phyloP scores from a whole-genome alignment of 2,113 vertebrate species.

The Leucosticte australis region DNA sequence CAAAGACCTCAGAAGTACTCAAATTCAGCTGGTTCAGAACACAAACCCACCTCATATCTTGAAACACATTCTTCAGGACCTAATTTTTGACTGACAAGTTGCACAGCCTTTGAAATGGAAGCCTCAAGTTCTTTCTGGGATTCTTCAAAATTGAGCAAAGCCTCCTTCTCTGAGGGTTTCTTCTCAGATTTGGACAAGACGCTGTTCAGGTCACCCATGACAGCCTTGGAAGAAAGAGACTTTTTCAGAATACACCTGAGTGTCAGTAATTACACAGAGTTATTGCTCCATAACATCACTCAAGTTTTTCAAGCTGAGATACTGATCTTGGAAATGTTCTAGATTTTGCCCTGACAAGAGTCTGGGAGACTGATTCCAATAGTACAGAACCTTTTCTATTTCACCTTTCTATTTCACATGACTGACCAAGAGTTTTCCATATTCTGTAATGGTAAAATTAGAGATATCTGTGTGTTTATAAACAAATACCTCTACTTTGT shows the following conservation, averaged over 20 bases:
- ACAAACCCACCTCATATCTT: constrained; percentile 70
- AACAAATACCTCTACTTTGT: constrained; percentile 80
- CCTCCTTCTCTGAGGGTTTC: background rate
- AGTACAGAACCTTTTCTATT: background rate
- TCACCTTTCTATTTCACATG: background rate
- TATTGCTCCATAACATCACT: background rate
- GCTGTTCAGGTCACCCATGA: constrained; percentile 7
- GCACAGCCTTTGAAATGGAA: constrained; percentile 56
- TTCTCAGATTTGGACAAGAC: constrained; percentile 11
- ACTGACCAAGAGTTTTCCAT: background rate
- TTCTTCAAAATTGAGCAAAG: constrained; percentile 61
- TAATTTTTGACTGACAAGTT: constrained; percentile 59
- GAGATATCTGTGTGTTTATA: background rate
- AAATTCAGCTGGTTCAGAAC: background rate
- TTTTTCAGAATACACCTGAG: background rate
- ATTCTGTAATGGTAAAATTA: background rate
- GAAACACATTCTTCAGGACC: constrained; percentile 35
- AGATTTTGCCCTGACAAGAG: background rate
- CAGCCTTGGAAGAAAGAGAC: constrained; percentile 49
- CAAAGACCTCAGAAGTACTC: background rate
- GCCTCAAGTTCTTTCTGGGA: constrained; percentile 66
- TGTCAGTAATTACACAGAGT: background rate
- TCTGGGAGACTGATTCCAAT: background rate
- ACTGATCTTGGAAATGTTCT: background rate
- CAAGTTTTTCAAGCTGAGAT: background rate